phyloP scores from a whole-genome alignment of 2,113 vertebrate genomes.

The Pavo muticus region DNA sequence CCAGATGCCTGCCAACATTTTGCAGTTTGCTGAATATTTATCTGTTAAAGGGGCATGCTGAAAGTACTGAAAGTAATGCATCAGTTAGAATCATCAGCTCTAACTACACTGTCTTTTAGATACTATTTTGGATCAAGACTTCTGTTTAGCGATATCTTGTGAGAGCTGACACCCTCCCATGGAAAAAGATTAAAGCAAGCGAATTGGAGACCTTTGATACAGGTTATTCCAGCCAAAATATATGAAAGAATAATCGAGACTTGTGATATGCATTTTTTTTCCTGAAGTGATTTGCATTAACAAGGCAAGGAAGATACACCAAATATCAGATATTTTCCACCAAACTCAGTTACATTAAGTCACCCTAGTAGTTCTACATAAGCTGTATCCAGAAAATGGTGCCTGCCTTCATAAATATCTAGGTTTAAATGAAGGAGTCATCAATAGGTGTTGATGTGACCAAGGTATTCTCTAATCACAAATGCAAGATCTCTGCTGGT shows the following conservation, averaged over 20 bases:
- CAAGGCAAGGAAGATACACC: not conserved
- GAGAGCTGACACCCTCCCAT: not conserved
- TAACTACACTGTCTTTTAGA: not conserved
- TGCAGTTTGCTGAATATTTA: not conserved
- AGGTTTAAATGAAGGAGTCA: not conserved
- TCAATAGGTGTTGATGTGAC: fast-evolving
- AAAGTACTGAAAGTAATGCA: not conserved
- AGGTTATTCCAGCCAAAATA: not conserved
- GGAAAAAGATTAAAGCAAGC: not conserved
- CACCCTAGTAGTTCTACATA: fast-evolving
- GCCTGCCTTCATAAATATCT: not conserved
- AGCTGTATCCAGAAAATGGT: not conserved
- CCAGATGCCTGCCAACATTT: not conserved
- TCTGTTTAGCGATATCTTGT: not conserved
- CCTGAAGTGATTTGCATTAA: fast-evolving
- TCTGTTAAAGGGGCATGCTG: not conserved
- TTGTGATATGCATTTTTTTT: not conserved
- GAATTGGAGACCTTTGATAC: not conserved
- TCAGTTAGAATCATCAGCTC: not conserved
- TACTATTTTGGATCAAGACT: not conserved
- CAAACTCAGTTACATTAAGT: not conserved
- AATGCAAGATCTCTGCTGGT: not conserved
- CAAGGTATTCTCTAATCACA: not conserved
- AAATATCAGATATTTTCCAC: not conserved
- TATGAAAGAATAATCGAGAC: not conserved